phyloP scores from a whole-genome alignment of 2,113 vertebrate species.

The Tetrao urogallus region DNA sequence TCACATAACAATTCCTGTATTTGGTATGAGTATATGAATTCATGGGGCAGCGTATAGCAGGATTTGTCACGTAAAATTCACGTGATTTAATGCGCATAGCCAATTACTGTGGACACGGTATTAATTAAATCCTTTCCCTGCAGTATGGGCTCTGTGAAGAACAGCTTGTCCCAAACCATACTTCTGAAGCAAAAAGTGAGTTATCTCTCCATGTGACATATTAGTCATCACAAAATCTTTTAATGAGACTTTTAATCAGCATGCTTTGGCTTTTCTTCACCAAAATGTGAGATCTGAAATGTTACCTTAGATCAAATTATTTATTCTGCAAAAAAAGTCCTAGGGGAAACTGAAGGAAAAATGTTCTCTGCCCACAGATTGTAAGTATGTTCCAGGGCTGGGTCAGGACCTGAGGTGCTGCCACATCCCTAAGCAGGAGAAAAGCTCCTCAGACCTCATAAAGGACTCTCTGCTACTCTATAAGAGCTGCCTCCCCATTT shows the following conservation, averaged over 20 bases:
- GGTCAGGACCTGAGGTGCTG: background rate
- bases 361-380: background rate
- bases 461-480: background rate
- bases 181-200: background rate
- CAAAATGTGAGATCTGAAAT: background rate
- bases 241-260: conserved; percentile 20
- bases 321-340: background rate
- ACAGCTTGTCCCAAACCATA: background rate
- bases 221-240: conserved; percentile 10
- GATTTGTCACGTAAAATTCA: background rate
- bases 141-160: background rate
- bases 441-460: background rate
- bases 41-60: background rate
- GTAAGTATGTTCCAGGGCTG: background rate
- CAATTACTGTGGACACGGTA: background rate
- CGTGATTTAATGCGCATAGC: background rate
- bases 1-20: background rate
- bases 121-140: background rate
- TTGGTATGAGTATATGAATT: background rate
- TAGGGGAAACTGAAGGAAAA: background rate
- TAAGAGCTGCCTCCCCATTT: background rate
- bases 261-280: background rate
- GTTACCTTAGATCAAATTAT: background rate
- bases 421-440: background rate
- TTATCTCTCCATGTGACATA: background rate